A percentile compares a stretch with the other conserved stretches of the same genome.
Evolutionary conservation across 2,888 invertebrate species (phyloP).

Genomic region (Hemithea aestivaria): DNA sequence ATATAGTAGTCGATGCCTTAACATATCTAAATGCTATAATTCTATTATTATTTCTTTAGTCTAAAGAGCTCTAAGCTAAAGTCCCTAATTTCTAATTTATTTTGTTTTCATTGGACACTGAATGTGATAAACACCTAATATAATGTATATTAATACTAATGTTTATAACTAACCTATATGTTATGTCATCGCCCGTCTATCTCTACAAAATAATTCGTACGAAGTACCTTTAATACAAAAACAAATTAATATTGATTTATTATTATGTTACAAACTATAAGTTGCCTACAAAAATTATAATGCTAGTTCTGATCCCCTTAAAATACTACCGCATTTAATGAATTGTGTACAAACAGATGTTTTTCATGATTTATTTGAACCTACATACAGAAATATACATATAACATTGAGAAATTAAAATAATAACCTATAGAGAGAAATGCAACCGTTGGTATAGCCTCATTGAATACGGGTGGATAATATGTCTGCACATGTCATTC

Average conservation of each 20-base stretch:
- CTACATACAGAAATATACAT: too few relatives aligned
- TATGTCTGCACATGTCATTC: slow-evolving; percentile 22
- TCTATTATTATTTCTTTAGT: too few relatives aligned
- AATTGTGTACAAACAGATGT: too few relatives aligned
- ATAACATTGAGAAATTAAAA: too few relatives aligned
- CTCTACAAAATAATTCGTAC: slow-evolving; percentile 10
- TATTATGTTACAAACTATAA: slow-evolving; percentile 11
- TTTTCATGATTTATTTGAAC: too few relatives aligned
- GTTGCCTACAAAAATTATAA: slow-evolving; percentile 9
- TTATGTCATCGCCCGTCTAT: slow-evolving; percentile 14
- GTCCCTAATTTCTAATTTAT: background rate
- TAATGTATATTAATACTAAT: background rate
- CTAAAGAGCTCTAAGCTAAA: too few relatives aligned
- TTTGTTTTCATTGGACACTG: slow-evolving; percentile 31
- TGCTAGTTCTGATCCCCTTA: slow-evolving; percentile 9
- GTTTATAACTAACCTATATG: slow-evolving; percentile 23
- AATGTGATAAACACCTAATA: slow-evolving; percentile 31
- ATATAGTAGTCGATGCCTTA: too few relatives aligned
- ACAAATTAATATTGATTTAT: slow-evolving; percentile 1
- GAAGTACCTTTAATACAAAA: slow-evolving; percentile 13
- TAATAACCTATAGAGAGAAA: too few relatives aligned
- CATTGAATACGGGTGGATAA: slow-evolving; percentile 15
- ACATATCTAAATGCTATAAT: background rate
- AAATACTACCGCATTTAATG: background rate
- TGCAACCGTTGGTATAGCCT: slow-evolving; percentile 20